A percentile compares a stretch with the other conserved stretches of the same genome.
Conservation (phyloP, 2,888 invertebrate genomes). For the Ophion obscuratus region DNA sequence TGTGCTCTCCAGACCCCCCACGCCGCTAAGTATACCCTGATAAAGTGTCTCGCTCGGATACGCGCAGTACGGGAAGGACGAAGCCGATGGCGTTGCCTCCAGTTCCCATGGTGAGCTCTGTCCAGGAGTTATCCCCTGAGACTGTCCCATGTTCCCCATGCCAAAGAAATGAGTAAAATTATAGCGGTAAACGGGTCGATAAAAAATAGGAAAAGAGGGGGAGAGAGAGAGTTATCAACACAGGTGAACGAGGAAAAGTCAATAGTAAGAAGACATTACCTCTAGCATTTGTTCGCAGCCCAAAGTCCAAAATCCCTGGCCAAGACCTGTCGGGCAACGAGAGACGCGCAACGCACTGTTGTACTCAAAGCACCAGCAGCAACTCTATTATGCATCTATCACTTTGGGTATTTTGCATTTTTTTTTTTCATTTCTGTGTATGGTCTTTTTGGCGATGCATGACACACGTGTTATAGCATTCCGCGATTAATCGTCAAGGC, state of each 20-base stretch:
- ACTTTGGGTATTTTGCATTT: constrained; percentile 22
- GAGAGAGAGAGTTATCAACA: background rate
- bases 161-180: background rate
- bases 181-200: background rate
- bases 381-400: constrained; percentile 14
- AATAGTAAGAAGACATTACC: constrained; percentile 70
- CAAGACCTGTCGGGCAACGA: constrained; percentile 81
- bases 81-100: constrained; percentile 77
- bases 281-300: constrained; percentile 78
- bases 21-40: constrained; percentile 72
- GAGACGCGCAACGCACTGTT: constrained; percentile 70
- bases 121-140: constrained; percentile 74
- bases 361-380: constrained; percentile 29
- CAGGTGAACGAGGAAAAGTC: background rate
- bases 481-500: background rate
- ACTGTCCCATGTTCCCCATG: constrained; percentile 23
- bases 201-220: background rate
- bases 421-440: background rate
- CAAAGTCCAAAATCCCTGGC: constrained; percentile 80
- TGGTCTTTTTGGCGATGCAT: background rate
- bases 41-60: constrained; percentile 77
- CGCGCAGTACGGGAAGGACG: constrained; percentile 77
- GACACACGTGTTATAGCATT: background rate
- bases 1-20: constrained; percentile 71
- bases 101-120: constrained; percentile 81